Conservation (phyloP, 1,140 invertebrate species). For the Chrysomallon squamiferum region DNA sequence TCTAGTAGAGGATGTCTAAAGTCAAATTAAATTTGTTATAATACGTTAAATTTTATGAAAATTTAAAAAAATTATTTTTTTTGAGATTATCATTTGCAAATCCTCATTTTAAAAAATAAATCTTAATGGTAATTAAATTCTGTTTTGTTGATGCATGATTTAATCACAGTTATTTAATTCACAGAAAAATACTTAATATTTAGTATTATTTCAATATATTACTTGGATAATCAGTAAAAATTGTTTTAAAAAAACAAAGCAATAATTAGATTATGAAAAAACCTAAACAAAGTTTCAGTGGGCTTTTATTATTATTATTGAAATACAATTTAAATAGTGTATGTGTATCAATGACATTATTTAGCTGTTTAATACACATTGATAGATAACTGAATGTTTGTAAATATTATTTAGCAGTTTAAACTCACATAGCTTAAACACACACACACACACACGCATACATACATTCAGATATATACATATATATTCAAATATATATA, state of each 20-base stretch:
- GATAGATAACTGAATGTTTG: background rate
- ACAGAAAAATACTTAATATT: too few species aligned
- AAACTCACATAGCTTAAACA: background rate
- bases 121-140: too few species aligned
- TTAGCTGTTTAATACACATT: background rate
- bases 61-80: too few species aligned
- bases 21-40: too few species aligned
- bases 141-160: too few species aligned
- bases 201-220: too few species aligned
- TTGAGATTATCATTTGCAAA: too few species aligned
- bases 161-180: too few species aligned
- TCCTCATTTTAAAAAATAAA: too few species aligned
- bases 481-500: constrained; percentile 3
- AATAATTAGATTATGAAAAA: background rate
- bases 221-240: too few species aligned
- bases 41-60: too few species aligned
- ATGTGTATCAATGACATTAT: background rate
- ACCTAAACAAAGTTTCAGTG: background rate
- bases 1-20: too few species aligned
- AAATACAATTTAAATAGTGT: background rate
- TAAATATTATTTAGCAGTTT: background rate
- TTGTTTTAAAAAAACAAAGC: background rate
- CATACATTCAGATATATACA: background rate
- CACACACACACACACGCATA: background rate
- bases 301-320: background rate